Evolutionary conservation across 2,113 vertebrate species (phyloP), one percentile per base, ranked within the genome.

Genomic region (Desmodus rotundus): DNA sequence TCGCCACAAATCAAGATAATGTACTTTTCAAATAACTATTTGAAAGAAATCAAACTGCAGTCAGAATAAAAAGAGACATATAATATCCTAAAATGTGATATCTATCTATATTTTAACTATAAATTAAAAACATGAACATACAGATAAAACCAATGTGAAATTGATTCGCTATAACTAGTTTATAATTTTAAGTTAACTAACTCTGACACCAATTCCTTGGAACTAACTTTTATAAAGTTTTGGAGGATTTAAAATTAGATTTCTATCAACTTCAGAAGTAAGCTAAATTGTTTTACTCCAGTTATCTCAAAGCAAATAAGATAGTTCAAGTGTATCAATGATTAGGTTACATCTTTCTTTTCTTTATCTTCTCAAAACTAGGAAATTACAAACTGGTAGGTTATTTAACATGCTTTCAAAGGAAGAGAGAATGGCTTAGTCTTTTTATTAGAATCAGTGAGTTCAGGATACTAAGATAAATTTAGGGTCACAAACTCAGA

Each of bases 381-480:
- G 56, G 38, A 88, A 90, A 87, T 65, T 24, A 26, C 36, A 95
- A 47, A 78, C 12, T 65, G 56, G 13, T 31, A 38, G 61, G 52
- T 91, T 87, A 26, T 47, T 94, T 81, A 78, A 65, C 43, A 82
- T 38, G 19, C 31, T 93, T 91, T 89, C 86, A 95, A 65, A 95
- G 67, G 67, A 74, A 88, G 13, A 67, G 26, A 72, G 38, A 73
- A 65, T 72, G 80, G 80, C 41, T 89, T 45, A 8, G 78, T 56
- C 76, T 63, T 58, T 54, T 77, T 7, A 38, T 22, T 31, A n/a
- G 43, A 43, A 50, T 47, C 22, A 52, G 28, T 33, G 38, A 41
- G 47, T 61, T 38, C n/a, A 45, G n/a, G 61, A 91, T 26, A 45
- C 16, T 73, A 24, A 36, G 33, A 61, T 19, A 45, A 87, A 87